Conservation (phyloP, 2,888 invertebrate species). For the Watsonalla binaria region DNA sequence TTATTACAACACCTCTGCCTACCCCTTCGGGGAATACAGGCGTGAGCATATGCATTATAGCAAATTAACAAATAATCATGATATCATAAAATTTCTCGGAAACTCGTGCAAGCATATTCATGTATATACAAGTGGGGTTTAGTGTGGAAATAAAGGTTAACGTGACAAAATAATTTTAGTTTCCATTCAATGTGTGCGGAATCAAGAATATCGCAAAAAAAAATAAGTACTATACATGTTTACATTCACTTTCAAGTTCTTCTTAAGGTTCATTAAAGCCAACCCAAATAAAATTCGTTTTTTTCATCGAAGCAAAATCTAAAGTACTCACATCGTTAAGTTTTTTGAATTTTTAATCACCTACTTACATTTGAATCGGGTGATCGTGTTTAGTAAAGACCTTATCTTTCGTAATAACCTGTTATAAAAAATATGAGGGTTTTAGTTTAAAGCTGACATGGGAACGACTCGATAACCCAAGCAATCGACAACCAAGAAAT, state of each 20-base stretch:
- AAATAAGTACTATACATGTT: neutral
- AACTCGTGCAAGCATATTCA: neutral
- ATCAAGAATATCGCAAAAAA: neutral
- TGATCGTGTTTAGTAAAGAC: neutral
- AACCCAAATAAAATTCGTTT: neutral
- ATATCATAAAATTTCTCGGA: neutral
- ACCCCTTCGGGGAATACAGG: no score
- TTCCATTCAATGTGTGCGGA: neutral
- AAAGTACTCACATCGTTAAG: neutral
- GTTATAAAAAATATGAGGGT: no score
- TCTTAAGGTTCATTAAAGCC: neutral
- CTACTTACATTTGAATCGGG: neutral
- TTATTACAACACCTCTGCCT: no score
- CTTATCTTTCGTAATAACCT: no score
- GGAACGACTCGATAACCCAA: no score
- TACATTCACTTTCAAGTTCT: neutral
- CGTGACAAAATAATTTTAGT: neutral
- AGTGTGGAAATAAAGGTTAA: neutral
- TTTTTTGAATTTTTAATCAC: neutral
- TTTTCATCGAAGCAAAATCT: neutral
- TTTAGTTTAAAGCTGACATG: no score
- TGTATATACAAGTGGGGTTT: neutral
- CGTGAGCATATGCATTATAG: no score
- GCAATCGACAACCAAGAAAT: no score
- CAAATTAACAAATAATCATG: constrained; percentile 12